Evolutionary conservation across 2,113 vertebrate species (phyloP).

Genomic region (Vidua macroura): DNA sequence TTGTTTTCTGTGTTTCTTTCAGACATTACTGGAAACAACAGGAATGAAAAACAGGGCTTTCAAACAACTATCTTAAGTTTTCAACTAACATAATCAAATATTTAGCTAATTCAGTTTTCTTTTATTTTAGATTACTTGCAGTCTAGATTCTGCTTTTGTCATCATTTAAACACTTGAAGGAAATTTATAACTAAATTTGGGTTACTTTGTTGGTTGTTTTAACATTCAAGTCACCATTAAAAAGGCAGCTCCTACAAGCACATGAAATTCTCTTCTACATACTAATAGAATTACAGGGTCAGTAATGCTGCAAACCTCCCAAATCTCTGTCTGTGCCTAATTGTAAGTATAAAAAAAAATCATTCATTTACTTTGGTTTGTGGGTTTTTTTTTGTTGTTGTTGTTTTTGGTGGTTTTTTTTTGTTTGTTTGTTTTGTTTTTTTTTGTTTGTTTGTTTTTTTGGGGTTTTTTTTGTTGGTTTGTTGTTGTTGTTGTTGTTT

Average conservation of each 20-base stretch:
- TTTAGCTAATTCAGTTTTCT: conserved; percentile 19
- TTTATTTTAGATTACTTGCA: not conserved
- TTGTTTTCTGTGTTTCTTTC: not conserved
- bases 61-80: not conserved
- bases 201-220: not conserved
- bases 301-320: not conserved
- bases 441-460: too few species aligned
- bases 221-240: not conserved
- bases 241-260: not conserved
- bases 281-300: not conserved
- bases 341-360: not conserved
- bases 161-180: not conserved
- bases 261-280: not conserved
- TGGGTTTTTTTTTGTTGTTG: too few species aligned
- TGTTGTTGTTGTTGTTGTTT: too few species aligned
- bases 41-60: conserved; percentile 5
- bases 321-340: not conserved
- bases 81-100: conserved; percentile 12
- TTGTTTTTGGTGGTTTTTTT: too few species aligned
- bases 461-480: too few species aligned
- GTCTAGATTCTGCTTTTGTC: not conserved
- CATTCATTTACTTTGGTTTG: not conserved
- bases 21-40: not conserved
- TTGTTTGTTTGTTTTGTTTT: not conserved
- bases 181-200: not conserved